phyloP scores from a whole-genome alignment of 2,888 invertebrate genomes.

The Folsomia manolachei region DNA sequence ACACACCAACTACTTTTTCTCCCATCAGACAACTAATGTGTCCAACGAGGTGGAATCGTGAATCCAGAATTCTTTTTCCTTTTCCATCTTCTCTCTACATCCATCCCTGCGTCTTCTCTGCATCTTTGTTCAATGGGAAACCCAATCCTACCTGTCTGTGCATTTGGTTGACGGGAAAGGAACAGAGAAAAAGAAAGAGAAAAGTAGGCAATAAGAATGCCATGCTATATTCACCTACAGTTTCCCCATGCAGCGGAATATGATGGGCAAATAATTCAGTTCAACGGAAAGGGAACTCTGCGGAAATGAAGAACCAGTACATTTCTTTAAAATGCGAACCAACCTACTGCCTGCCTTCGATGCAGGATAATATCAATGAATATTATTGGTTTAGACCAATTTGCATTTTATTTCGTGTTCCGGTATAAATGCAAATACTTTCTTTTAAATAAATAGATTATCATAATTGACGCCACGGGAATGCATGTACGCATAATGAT shows the following conservation, averaged over 20 bases:
- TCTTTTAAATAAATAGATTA: too few relatives aligned
- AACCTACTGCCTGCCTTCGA: too few relatives aligned
- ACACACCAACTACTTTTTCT: too few relatives aligned
- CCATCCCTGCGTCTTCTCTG: neutral
- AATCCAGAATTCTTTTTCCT: conserved; percentile 11
- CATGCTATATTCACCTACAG: neutral
- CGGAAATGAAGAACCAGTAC: neutral
- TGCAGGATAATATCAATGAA: too few relatives aligned
- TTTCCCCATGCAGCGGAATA: neutral
- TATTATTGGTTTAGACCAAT: too few relatives aligned
- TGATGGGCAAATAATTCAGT: neutral
- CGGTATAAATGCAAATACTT: too few relatives aligned
- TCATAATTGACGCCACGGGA: too few relatives aligned
- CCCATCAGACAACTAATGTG: conserved; percentile 10
- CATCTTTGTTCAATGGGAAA: neutral
- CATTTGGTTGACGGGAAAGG: neutral
- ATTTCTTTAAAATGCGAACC: too few relatives aligned
- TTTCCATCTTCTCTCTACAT: neutral
- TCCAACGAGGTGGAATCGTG: conserved; percentile 19
- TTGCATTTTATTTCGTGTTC: too few relatives aligned
- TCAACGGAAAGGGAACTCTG: neutral
- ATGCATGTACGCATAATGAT: too few relatives aligned
- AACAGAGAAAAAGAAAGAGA: neutral
- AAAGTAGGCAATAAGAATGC: neutral
- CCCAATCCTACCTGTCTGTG: neutral